A percentile compares a stretch with the other conserved stretches of the same genome.
Conservation (phyloP, 1,140 invertebrate species). For the Odontomachus brunneus region DNA sequence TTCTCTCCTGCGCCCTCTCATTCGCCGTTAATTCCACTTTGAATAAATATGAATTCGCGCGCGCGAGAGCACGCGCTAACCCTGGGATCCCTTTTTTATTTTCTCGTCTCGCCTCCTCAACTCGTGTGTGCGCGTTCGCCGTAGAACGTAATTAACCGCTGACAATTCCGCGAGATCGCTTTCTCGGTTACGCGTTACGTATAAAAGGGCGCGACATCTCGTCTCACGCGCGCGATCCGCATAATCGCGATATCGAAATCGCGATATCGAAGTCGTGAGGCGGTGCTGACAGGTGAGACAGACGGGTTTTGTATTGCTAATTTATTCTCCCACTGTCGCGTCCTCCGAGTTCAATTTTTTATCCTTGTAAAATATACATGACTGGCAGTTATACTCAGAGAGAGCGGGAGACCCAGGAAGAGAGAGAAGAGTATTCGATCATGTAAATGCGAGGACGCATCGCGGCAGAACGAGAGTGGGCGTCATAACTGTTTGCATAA, state of each 20-base stretch:
- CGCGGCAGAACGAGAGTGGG: background rate
- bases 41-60: conserved; percentile 64
- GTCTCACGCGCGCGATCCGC: conserved; percentile 22
- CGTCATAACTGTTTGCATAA: conserved; percentile 28
- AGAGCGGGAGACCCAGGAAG: no score
- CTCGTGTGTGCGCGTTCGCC: conserved; percentile 14
- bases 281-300: conserved; percentile 22
- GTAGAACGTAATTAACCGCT: conserved; percentile 52
- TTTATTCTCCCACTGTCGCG: background rate
- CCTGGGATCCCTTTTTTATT: conserved; percentile 46
- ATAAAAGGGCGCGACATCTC: conserved; percentile 17
- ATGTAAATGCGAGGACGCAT: background rate
- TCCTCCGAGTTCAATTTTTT: conserved; percentile 22
- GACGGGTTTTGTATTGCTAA: conserved; percentile 37
- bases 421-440: background rate
- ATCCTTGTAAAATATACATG: background rate
- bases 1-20: conserved; percentile 9
- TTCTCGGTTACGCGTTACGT: background rate
- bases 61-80: conserved; percentile 13
- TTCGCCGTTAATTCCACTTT: conserved; percentile 65
- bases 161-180: conserved; percentile 50
- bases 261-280: conserved; percentile 36
- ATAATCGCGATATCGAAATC: conserved; percentile 38
- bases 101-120: conserved; percentile 17
- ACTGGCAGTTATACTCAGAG: background rate